Evolutionary conservation across 2,888 invertebrate species (phyloP), one percentile per base, ranked within the genome.

Genomic region (Xanthorhoe designata): DNA sequence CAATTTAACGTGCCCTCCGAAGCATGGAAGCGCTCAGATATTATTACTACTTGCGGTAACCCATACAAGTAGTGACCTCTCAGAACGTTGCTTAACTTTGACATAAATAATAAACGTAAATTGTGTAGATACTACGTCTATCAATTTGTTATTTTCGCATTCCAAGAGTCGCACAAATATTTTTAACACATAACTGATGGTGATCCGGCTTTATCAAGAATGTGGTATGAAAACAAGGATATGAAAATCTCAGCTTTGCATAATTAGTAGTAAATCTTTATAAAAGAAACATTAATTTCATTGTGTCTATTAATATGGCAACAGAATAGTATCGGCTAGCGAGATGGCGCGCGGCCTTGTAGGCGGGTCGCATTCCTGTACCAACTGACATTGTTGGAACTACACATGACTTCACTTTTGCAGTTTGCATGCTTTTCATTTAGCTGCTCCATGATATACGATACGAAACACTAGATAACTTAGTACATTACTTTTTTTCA

Each of bases 341-440:
- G 78, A 80, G 85, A 84, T 81, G 87, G 83, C 80, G 78, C 82
- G 82, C 85, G 89, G 86, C 88, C 89, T 90, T 90, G 91, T 90
- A 87, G 90, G 87, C 89, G 90, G 90, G 86, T 89, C 88, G 86
- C 91, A 92, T 92, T 92, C 92, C 91, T 84, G 83, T 87, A 86
- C 88, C 89, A 86, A 85, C 84, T 87, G 87, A 88, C 89, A 90
- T 90, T 89, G 89, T 90, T 79, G 80, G 81, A 79, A 78, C 63
- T 32, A 77, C 38, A 59, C 59, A 51, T 58, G 58, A 38, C 50
- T 58, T 38, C 70, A 75, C 69, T 72, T 77, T 78, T 77, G 78
- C 76, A 24, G n/a, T n/a, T n/a, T 24, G 4, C 2, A 71, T 76
- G 77, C 72, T 79, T 76, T 71, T 72, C 66, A 69, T 66, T 60